Evolutionary conservation across 2,113 vertebrate genomes (phyloP), one percentile per base, ranked within the genome.

Genomic region (Bubo bubo): DNA sequence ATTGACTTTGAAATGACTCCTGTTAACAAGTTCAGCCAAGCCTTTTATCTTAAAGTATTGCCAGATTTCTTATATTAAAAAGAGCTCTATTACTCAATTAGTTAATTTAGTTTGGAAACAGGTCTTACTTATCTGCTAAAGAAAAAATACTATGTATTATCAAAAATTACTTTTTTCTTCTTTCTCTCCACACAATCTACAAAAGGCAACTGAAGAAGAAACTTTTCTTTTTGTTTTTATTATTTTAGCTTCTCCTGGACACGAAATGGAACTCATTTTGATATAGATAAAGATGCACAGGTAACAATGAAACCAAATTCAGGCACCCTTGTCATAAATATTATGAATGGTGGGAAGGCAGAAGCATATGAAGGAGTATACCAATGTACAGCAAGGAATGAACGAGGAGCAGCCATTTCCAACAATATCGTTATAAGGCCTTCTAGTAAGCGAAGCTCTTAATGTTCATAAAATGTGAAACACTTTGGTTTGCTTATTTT

Each of bases 321-420:
- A 28, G 99, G 99, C 73, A 99, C 99, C 1, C 98, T 99, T 75
- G 96, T 98, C 68, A 96, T 99, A 97, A 99, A 99, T 97, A 99
- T 99, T 73, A 97, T 98, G 98, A 99, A 98, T 79, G 98, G 98
- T 68, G 99, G 98, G 67, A 98, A 98, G 79, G 98, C 98, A 4
- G 99, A 99, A 89, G 97, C 98, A 2, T 99, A 99, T 13, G 99
- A 99, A 96, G 99, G 98, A 10, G 95, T 99, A 20, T 99, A 99
- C 96, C 99, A 99, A 97, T 99, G 99, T 92, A 99, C 99, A 19
- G 99, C 99, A 14, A 98, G 98, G 82, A 99, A 99, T 56, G 99
- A 99, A 70, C 98, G 99, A 4, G 99, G 99, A 94, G 99, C 99
- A n/a, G 99, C 99, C 17, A 83, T 99, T 96, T 99, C 99, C 86